phyloP scores from a whole-genome alignment of 2,797 vertebrate genomes.

The Sternarchorhynchus goeldii region DNA sequence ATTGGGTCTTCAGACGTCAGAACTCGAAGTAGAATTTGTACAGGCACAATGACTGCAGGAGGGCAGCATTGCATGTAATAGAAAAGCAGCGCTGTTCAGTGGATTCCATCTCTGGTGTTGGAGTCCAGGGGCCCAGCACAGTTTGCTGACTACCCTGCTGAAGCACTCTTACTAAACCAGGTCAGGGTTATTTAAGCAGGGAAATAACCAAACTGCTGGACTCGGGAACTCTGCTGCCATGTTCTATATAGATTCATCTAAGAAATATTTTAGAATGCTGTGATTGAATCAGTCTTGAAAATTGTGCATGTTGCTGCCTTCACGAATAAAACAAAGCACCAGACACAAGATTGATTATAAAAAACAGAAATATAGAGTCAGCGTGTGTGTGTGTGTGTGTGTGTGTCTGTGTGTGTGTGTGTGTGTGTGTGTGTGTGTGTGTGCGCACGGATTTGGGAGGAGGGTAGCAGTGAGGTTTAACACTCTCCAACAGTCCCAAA shows the following conservation, averaged over 20 bases:
- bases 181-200: too few species aligned
- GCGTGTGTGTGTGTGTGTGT: not conserved
- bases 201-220: too few species aligned
- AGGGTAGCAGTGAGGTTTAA: constrained; percentile 58
- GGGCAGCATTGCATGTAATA: not conserved
- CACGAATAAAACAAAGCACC: constrained; percentile 38
- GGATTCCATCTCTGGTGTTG: too few species aligned
- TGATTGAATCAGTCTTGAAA: not conserved
- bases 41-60: not conserved
- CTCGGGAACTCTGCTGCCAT: too few species aligned
- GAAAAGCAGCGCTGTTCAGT: not conserved
- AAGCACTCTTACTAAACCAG: too few species aligned
- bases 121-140: too few species aligned
- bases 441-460: constrained; percentile 35
- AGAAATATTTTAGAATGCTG: not conserved
- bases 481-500: constrained; percentile 69
- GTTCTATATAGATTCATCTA: too few species aligned
- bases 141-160: too few species aligned
- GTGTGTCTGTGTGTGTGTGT: constrained; percentile 19
- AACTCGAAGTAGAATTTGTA: constrained; percentile 38
- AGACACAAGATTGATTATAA: too few species aligned
- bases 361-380: constrained; percentile 62
- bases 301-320: too few species aligned
- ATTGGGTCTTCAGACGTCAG: constrained; percentile 64
- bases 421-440: constrained; percentile 5